These are phyloP conservation scores for Tangara arthus DNA, from an alignment of 2,797 vertebrate species.

Conservation along the genomic window DNA sequence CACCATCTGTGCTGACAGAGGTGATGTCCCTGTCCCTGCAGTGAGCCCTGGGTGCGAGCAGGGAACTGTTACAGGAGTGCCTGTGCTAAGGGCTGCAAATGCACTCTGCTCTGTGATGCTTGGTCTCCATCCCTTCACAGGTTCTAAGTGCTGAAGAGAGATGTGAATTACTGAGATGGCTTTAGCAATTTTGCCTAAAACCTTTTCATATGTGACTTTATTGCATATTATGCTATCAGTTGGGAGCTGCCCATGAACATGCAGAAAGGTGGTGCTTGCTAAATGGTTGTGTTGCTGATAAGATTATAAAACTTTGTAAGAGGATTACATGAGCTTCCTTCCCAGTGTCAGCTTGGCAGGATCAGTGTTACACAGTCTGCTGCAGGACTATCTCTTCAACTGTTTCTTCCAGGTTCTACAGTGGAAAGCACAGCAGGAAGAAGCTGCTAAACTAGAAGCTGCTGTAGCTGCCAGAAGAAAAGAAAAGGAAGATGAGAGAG, in stretches of 20 bases:
- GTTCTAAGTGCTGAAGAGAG: background rate
- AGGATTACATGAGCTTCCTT: background rate
- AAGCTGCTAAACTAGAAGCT: conserved; percentile 83
- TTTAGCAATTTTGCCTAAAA: background rate
- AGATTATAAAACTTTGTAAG: background rate
- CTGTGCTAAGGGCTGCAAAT: fast-evolving
- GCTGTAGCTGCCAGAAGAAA: conserved; percentile 80
- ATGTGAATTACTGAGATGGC: background rate
- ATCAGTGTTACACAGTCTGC: background rate
- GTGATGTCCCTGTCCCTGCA: fast-evolving
- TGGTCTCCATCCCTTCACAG: fast-evolving
- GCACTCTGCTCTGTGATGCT: fast-evolving
- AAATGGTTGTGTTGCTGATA: background rate
- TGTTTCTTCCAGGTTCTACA: conserved; percentile 79
- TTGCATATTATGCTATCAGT: background rate
- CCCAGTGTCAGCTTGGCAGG: background rate
- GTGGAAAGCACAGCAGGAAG: conserved; percentile 87
- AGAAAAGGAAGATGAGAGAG: conserved; percentile 78
- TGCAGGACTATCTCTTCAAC: background rate
- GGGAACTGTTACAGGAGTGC: background rate
- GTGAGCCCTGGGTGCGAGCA: fast-evolving
- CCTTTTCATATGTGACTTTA: background rate
- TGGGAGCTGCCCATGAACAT: fast-evolving
- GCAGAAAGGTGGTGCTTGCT: background rate
- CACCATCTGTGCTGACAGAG: fast-evolving